Base-by-base conservation (phyloP, 2,113 vertebrate species). In the Coreoperca whiteheadi region DNA sequence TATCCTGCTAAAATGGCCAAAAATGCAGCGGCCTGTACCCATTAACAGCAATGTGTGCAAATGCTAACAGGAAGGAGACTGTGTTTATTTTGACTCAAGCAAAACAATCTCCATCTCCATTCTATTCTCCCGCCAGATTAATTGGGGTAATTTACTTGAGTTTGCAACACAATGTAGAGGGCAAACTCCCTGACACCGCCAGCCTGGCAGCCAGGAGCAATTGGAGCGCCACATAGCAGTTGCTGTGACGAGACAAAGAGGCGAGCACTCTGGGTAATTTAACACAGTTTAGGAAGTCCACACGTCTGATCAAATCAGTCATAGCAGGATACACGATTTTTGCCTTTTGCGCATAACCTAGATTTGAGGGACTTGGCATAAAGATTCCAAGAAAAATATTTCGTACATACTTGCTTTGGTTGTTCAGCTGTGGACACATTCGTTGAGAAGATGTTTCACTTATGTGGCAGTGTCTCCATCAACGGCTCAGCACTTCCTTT, bases 31-130 rank as follows among this genome's bases (percentile, higher is more conserved):
- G 84, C 73, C 83, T 75, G 84, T 77, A 68, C 86, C 91, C 89
- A 90, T 94, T 93, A 85, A 90, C 51, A 48, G 72, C 82, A 91
- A 90, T 87, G 84, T 81, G 81, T 64, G 79, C 69, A 69, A 79
- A 82, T 37, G 72, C 80, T 84, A 70, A 86, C 64, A 63, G 87
- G 73, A 93, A 91, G 64, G 70, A 68, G 46, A 51, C 53, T 64
- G 91, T 86, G 79, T 84, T 92, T 90, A 77, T 88, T 93, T 87
- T 83, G 87, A 93, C 76, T 89, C 63, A 53, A 87, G 89, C 92
- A 92, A 92, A 94, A 94, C 92, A 90, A 93, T 93, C 93, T 94
- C 60, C 70, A 76, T 89, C 87, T 83, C 81, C 87, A 85, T 92
- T 92, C 89, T 87, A 51, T 86, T 91, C 83, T 89, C 83, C 69